A percentile compares a stretch with the other conserved stretches of the same genome.
These are phyloP conservation scores for Anser cygnoides DNA, from an alignment of 2,113 vertebrate species.

Conservation along the genomic window DNA sequence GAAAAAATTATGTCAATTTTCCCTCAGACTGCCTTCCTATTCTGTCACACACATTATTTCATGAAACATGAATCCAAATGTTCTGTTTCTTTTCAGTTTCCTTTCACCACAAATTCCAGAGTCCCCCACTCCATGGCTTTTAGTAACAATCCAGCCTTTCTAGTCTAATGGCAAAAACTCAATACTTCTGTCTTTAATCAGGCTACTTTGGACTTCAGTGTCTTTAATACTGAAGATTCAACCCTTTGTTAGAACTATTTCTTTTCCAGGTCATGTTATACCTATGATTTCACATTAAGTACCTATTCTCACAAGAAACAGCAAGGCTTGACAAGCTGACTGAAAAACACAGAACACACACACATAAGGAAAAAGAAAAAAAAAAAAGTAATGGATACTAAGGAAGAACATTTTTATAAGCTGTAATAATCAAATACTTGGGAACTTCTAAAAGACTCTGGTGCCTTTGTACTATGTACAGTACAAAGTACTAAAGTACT, in stretches of 20 bases:
- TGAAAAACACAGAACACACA: not conserved
- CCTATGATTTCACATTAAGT: not conserved
- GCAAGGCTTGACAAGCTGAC: not conserved
- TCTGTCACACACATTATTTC: conserved; percentile 89
- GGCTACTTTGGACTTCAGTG: conserved; percentile 68
- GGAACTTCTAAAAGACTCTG: not conserved
- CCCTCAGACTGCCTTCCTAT: conserved; percentile 80
- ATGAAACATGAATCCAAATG: conserved; percentile 87
- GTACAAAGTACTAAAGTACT: too few relatives aligned
- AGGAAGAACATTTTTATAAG: not conserved
- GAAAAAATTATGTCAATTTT: conserved; percentile 86
- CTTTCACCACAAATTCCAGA: conserved; percentile 83
- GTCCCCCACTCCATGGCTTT: conserved; percentile 73
- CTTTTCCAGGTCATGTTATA: conserved; percentile 2
- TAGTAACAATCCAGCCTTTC: conserved; percentile 82
- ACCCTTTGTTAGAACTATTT: conserved; percentile 59
- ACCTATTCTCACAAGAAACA: conserved; percentile 10
- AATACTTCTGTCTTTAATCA: conserved; percentile 82
- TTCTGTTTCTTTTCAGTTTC: conserved; percentile 91
- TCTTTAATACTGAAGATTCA: conserved; percentile 74
- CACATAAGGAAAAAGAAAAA: not conserved
- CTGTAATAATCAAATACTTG: not conserved
- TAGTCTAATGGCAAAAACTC: conserved; percentile 78
- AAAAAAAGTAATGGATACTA: not conserved
- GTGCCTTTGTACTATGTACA: not conserved